These are phyloP conservation scores for Cartodere bifasciata DNA, from an alignment of 2,888 invertebrate species.

Conservation along the genomic window DNA sequence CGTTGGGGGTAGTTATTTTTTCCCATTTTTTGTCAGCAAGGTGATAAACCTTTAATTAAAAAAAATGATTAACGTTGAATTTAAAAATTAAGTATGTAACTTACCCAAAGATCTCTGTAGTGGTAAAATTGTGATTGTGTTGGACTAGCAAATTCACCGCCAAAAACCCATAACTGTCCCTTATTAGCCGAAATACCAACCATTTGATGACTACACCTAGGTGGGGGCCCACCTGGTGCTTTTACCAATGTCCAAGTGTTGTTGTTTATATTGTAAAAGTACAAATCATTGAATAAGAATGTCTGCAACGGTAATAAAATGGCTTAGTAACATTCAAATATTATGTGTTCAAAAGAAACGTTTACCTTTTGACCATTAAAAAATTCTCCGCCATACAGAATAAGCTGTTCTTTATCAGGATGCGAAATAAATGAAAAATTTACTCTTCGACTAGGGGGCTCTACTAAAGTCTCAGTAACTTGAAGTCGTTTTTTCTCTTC, in stretches of 20 bases:
- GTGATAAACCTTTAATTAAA: too few relatives aligned
- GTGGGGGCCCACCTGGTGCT: slow-evolving; percentile 76
- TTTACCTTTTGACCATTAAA: slow-evolving; percentile 71
- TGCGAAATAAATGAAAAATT: slow-evolving; percentile 72
- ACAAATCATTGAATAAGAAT: slow-evolving; percentile 74
- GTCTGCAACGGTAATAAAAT: slow-evolving; percentile 47
- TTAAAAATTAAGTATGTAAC: too few relatives aligned
- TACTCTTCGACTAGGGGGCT: slow-evolving; percentile 60
- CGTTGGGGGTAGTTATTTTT: slow-evolving; percentile 58
- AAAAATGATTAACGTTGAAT: too few relatives aligned
- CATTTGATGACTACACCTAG: slow-evolving; percentile 82
- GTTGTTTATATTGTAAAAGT: slow-evolving; percentile 66
- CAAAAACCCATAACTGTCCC: slow-evolving; percentile 71
- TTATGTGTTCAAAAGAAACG: too few relatives aligned
- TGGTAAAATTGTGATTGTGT: slow-evolving; percentile 87
- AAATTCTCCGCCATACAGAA: slow-evolving; percentile 86
- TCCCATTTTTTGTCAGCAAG: slow-evolving; percentile 61
- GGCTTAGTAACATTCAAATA: too few relatives aligned
- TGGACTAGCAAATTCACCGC: slow-evolving; percentile 86
- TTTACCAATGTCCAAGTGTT: slow-evolving; percentile 70
- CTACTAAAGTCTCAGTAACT: slow-evolving; percentile 51
- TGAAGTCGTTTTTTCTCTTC: slow-evolving; percentile 59
- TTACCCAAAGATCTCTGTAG: slow-evolving; percentile 86
- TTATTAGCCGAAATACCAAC: slow-evolving; percentile 58
- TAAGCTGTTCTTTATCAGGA: slow-evolving; percentile 76